These are phyloP conservation scores for Amphipoea oculea DNA, from an alignment of 2,888 invertebrate genomes.

Conservation along the genomic window DNA sequence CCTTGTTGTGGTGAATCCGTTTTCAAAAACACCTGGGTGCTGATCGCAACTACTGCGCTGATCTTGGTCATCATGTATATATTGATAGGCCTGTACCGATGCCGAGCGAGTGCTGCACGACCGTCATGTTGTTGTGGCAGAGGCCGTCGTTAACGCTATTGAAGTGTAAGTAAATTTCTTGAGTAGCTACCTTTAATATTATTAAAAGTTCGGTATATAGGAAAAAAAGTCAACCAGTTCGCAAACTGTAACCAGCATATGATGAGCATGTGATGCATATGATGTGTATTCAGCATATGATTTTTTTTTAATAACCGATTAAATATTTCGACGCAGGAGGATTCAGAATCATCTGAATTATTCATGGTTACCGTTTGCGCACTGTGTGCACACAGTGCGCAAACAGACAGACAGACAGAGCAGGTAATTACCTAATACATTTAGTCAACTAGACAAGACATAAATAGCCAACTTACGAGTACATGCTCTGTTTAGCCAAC, in stretches of 20 bases:
- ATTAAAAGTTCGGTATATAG: background rate
- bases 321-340: background rate
- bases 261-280: no score
- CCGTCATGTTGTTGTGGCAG: background rate
- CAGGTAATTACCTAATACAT: no score
- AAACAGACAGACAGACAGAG: no score
- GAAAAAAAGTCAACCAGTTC: background rate
- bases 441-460: background rate
- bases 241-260: background rate
- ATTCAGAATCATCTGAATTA: background rate
- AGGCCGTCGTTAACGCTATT: background rate
- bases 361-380: no score
- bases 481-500: no score
- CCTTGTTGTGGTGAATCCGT: conserved; percentile 61
- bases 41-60: conserved; percentile 68
- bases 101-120: background rate
- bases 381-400: no score
- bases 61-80: conserved; percentile 74
- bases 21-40: conserved; percentile 68
- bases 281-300: no score
- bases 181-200: background rate
- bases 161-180: conserved; percentile 12
- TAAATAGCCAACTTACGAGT: background rate
- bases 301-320: no score
- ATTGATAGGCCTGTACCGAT: conserved; percentile 57